Evolutionary conservation across 2,113 vertebrate genomes (phyloP).

Genomic region (Ranitomeya variabilis): DNA sequence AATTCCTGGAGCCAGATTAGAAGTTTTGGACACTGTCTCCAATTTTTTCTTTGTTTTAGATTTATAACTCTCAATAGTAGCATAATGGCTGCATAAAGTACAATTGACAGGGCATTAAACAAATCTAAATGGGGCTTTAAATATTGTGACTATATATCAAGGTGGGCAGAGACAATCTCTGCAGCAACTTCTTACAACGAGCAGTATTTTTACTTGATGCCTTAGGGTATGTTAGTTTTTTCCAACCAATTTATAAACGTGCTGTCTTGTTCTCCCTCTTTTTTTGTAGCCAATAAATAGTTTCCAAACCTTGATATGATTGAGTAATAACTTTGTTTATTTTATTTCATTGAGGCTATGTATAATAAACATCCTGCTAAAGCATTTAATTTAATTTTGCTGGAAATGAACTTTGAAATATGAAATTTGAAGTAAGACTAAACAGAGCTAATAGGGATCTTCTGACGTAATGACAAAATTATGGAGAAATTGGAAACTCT

Average conservation of each 20-base stretch:
- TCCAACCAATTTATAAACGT: background rate
- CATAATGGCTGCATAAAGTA: too few relatives aligned
- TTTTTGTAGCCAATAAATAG: background rate
- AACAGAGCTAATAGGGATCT: background rate
- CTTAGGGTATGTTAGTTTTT: background rate
- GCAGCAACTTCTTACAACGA: too few relatives aligned
- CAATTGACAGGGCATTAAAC: too few relatives aligned
- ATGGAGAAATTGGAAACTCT: background rate
- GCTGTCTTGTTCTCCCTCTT: background rate
- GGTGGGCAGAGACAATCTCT: background rate
- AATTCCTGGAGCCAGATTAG: too few relatives aligned
- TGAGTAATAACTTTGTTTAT: slow-evolving; percentile 30
- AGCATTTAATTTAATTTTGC: background rate
- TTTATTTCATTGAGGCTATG: slow-evolving; percentile 3
- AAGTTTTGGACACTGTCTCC: too few relatives aligned
- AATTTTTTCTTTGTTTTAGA: too few relatives aligned
- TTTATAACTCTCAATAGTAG: too few relatives aligned
- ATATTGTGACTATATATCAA: too few relatives aligned
- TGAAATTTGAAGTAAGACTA: background rate
- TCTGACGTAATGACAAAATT: background rate
- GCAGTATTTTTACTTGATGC: background rate
- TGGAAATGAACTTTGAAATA: background rate
- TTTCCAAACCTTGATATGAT: slow-evolving; percentile 20
- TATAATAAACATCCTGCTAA: background rate
- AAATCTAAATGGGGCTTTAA: too few relatives aligned